Evolutionary conservation across 2,113 vertebrate genomes (phyloP).

Genomic region (Thamnophis sirtalis): DNA sequence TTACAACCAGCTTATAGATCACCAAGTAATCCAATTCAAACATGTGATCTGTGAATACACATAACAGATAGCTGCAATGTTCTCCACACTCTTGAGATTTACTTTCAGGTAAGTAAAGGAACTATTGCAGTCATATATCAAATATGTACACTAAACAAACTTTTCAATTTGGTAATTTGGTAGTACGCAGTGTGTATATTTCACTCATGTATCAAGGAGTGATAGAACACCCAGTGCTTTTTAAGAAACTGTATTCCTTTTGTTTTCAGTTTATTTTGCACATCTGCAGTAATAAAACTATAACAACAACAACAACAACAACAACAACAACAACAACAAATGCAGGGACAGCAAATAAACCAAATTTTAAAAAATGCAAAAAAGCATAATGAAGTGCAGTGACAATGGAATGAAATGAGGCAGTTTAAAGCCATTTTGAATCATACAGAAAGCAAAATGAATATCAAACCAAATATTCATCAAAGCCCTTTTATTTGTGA

Average conservation of each 20-base stretch:
- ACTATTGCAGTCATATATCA: conserved; percentile 13
- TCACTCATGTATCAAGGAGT: conserved; percentile 11
- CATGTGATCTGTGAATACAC: background rate
- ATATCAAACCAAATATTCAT: background rate
- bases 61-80: conserved; percentile 4
- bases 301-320: background rate
- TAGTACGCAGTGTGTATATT: conserved; percentile 23
- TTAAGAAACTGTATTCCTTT: background rate
- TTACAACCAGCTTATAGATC: conserved; percentile 18
- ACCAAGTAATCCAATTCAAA: conserved; percentile 15
- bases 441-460: background rate
- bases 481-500: conserved; percentile 3
- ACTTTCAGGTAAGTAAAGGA: background rate
- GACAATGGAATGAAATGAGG: conserved; percentile 6
- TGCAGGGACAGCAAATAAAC: background rate
- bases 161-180: conserved; percentile 14
- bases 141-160: conserved; percentile 2
- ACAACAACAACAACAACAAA: no score
- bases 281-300: background rate
- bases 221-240: conserved; percentile 7
- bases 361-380: conserved; percentile 14
- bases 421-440: conserved; percentile 16
- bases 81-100: background rate
- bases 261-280: background rate
- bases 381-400: conserved; percentile 8